Percentiles rank a stretch among this genome's conserved stretches.
These are phyloP conservation scores for Halictus quadricinctus DNA, from an alignment of 2,888 invertebrate species.

Conservation along the genomic window DNA sequence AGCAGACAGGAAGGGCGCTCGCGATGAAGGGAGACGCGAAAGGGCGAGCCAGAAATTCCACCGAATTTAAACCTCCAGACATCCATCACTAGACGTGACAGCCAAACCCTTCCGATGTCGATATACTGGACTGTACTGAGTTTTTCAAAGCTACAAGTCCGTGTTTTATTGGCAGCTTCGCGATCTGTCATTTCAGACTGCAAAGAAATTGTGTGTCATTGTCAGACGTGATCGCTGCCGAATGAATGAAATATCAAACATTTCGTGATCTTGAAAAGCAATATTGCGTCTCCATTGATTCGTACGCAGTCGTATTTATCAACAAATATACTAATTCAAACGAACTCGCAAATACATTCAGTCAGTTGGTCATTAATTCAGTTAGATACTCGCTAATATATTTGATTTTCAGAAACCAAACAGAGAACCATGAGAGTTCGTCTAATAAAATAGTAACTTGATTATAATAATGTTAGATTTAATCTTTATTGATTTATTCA, in stretches of 20 bases:
- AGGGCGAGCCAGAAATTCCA: slow-evolving; percentile 64
- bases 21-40: slow-evolving; percentile 31
- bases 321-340: neutral
- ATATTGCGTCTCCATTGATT: neutral
- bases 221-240: neutral
- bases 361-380: no score
- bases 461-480: no score
- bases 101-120: slow-evolving; percentile 48
- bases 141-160: slow-evolving; percentile 41
- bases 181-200: slow-evolving; percentile 44
- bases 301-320: neutral
- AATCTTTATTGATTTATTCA: no score
- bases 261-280: neutral
- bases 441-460: no score
- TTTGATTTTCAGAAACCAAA: no score
- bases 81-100: slow-evolving; percentile 72
- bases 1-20: slow-evolving; percentile 30
- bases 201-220: slow-evolving; percentile 30
- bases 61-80: slow-evolving; percentile 70
- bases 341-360: neutral
- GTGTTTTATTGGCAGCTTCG: slow-evolving; percentile 43
- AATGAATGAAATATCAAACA: neutral
- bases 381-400: no score
- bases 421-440: no score
- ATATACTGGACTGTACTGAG: slow-evolving; percentile 50